phyloP scores from a whole-genome alignment of 2,113 vertebrate genomes.

The Tretioscincus oriximinensis region DNA sequence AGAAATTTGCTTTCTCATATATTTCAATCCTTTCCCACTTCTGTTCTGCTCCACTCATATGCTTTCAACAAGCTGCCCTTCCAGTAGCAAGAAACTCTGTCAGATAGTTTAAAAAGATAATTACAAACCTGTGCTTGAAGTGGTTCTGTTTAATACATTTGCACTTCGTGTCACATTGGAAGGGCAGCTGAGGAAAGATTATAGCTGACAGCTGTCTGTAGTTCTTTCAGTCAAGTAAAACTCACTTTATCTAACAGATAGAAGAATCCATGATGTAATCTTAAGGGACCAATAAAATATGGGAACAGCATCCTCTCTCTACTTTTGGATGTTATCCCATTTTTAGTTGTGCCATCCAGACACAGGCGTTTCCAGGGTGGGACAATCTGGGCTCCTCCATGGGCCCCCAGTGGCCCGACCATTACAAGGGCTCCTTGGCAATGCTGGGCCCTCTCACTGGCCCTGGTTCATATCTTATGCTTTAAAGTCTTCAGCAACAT shows the following conservation, averaged over 20 bases:
- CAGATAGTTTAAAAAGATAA: background rate
- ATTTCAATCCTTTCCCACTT: background rate
- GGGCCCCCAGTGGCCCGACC: too few relatives aligned
- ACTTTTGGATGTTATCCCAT: too few relatives aligned
- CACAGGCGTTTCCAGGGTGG: too few relatives aligned
- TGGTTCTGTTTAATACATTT: slow-evolving; percentile 9
- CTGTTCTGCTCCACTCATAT: too few relatives aligned
- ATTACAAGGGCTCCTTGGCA: too few relatives aligned
- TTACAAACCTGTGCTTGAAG: background rate
- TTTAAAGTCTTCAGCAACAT: too few relatives aligned
- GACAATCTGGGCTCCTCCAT: too few relatives aligned
- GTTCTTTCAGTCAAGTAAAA: background rate
- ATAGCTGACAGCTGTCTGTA: slow-evolving; percentile 13
- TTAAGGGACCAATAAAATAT: background rate
- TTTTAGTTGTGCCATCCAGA: too few relatives aligned
- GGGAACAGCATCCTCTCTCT: too few relatives aligned
- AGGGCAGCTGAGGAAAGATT: slow-evolving; percentile 10
- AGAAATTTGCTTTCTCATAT: background rate
- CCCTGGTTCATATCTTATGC: too few relatives aligned
- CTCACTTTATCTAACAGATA: slow-evolving; percentile 1
- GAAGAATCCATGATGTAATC: background rate
- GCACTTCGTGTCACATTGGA: background rate
- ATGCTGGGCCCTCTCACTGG: too few relatives aligned
- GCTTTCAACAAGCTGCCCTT: background rate
- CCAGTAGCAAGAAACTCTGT: background rate